A percentile compares a stretch with the other conserved stretches of the same genome.
Conservation (phyloP, 2,888 invertebrate genomes). For the Danaus chrysippus region DNA sequence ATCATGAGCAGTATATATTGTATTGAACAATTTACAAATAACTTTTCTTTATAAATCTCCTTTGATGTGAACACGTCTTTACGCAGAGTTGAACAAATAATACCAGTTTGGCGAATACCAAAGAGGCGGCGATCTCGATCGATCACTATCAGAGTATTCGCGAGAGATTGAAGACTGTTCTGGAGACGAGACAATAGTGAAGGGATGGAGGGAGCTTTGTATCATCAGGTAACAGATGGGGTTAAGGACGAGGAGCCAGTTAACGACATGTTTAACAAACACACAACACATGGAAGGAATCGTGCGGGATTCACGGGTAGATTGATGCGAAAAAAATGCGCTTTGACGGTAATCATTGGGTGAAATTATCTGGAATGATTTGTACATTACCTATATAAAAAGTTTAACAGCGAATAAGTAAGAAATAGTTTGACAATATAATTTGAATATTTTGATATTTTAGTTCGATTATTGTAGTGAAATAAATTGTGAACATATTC, state of each 20-base stretch:
- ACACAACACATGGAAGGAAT: background rate
- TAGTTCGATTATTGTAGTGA: too few species aligned
- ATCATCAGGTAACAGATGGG: slow-evolving; percentile 7
- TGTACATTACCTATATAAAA: too few species aligned
- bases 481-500: too few species aligned
- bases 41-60: too few species aligned
- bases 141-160: slow-evolving; percentile 20
- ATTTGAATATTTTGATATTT: background rate
- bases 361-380: too few species aligned
- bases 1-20: too few species aligned
- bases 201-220: slow-evolving; percentile 18
- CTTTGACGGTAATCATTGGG: too few species aligned
- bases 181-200: background rate
- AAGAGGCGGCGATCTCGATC: slow-evolving; percentile 19
- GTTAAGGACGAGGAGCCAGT: slow-evolving; percentile 20
- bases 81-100: background rate
- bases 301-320: too few species aligned
- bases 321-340: too few species aligned
- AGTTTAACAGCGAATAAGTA: too few species aligned
- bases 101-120: background rate
- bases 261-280: slow-evolving; percentile 25
- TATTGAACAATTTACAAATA: too few species aligned
- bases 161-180: background rate
- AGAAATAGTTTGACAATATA: background rate
- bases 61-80: too few species aligned